Conservation (phyloP, 2,888 invertebrate genomes). For the Pammene fasciana region DNA sequence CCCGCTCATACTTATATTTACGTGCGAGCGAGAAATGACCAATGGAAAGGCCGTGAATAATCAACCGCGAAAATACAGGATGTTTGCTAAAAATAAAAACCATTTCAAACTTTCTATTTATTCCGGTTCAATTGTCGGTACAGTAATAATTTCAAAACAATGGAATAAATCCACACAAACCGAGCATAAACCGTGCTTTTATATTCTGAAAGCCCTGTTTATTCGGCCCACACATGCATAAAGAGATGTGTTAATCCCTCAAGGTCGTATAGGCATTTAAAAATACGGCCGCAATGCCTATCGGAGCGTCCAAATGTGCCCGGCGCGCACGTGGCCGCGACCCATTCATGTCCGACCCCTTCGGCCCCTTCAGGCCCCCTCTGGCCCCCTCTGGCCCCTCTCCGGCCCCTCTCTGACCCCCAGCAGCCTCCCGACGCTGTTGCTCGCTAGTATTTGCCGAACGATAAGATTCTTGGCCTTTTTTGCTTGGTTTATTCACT, state of each 20-base stretch:
- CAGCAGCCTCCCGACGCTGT: slow-evolving; percentile 23
- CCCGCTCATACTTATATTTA: no score
- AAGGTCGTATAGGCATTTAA: slow-evolving; percentile 38
- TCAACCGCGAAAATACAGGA: no score
- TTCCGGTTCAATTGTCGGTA: slow-evolving; percentile 3
- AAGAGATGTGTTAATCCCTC: background rate
- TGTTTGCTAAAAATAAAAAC: background rate
- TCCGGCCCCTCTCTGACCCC: slow-evolving; percentile 13
- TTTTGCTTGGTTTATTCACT: slow-evolving; percentile 36
- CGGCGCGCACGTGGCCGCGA: slow-evolving; percentile 49
- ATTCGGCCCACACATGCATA: slow-evolving; percentile 14
- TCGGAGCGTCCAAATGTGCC: slow-evolving; percentile 54
- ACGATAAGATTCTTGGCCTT: slow-evolving; percentile 34
- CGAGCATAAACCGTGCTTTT: slow-evolving; percentile 7
- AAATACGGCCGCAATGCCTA: slow-evolving; percentile 52
- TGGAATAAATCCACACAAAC: background rate
- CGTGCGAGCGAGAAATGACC: no score
- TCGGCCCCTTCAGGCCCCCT: slow-evolving; percentile 22
- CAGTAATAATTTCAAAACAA: slow-evolving; percentile 8
- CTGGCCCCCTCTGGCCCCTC: slow-evolving; percentile 30
- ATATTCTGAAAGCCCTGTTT: slow-evolving; percentile 17
- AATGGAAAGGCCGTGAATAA: no score
- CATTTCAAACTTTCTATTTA: background rate
- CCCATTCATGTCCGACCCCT: slow-evolving; percentile 49
- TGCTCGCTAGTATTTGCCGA: slow-evolving; percentile 38